Base-by-base conservation (phyloP, 1,140 invertebrate genomes). In the Callitettix versicolor region DNA sequence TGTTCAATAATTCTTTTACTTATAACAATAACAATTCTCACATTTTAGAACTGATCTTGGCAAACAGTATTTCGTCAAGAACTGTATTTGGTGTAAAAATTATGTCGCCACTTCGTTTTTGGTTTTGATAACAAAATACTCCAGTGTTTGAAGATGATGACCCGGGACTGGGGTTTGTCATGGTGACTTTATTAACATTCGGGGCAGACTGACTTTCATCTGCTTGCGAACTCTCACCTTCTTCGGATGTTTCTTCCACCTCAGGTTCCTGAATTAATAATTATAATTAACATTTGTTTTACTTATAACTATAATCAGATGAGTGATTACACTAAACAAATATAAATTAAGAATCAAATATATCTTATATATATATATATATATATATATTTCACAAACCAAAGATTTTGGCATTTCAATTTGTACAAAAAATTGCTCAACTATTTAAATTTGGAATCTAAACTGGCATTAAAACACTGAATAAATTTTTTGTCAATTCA, bases 241-340 rank as follows among this genome's bases (percentile, higher is more conserved):
- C 62, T 41, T 64, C 63, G 11, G 61, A 61, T 18, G 58, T 57
- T 33, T 62, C 63, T 20, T 64, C 63, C 5, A 55, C 52, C 47
- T 64, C 63, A 7, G 61, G 59, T 20, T 64, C 63, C 58, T 59
- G 49, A 24, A 42, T 20, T 34, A 15, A 59, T 53, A 21, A 30
- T 15, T 33, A 26, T 6, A n/a, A n/a, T n/a, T n/a, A n/a, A n/a
- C n/a, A n/a, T n/a, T n/a, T n/a, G n/a, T n/a, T n/a, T n/a, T n/a
- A n/a, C n/a, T n/a, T n/a, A n/a, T n/a, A n/a, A n/a, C n/a, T n/a
- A n/a, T n/a, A n/a, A n/a, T n/a, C n/a, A n/a, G n/a, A 43, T 11
- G 22, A 43, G 18, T 3, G 9, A 11, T 6, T 20, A 6, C 41
- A 43, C 5, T 43, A 3, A 14, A 43, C 22, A 11, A 11, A 38